A percentile compares a stretch with the other conserved stretches of the same genome.
phyloP scores from a whole-genome alignment of 1,140 invertebrate genomes.

The Orchestia grillus region DNA sequence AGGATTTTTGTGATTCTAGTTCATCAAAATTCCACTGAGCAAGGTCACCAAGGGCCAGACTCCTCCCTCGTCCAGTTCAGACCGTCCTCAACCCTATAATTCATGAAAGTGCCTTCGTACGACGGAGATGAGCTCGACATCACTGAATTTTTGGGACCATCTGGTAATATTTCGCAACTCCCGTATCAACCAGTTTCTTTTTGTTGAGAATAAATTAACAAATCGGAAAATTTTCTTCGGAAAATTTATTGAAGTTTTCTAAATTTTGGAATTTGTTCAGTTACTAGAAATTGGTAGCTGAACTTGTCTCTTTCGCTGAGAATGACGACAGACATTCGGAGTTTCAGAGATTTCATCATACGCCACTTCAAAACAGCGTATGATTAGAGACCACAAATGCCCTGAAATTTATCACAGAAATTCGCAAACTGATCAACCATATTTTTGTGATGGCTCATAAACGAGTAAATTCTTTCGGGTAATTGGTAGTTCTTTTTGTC shows the following conservation, averaged over 20 bases:
- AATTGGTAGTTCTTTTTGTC: too few species aligned
- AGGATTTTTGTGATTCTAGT: neutral
- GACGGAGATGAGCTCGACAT: neutral
- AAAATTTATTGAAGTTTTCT: neutral
- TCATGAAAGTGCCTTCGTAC: neutral
- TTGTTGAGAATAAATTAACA: neutral
- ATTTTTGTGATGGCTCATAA: too few species aligned
- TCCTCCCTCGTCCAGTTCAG: neutral
- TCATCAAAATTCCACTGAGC: neutral
- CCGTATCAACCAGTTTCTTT: neutral
- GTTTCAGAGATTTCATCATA: neutral
- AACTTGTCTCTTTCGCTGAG: neutral
- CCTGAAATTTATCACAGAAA: too few species aligned
- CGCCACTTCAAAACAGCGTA: neutral
- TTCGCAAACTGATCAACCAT: too few species aligned
- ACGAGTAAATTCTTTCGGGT: too few species aligned
- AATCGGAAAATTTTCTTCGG: neutral
- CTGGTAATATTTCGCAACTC: neutral
- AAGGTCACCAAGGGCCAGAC: neutral
- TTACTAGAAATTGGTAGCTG: neutral
- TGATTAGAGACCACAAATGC: too few species aligned
- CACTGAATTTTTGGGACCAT: neutral
- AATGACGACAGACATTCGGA: neutral
- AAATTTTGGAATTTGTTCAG: neutral
- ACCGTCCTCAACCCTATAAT: neutral